These are phyloP conservation scores for Argyresthia albistria DNA, from an alignment of 2,888 invertebrate species.

Conservation along the genomic window DNA sequence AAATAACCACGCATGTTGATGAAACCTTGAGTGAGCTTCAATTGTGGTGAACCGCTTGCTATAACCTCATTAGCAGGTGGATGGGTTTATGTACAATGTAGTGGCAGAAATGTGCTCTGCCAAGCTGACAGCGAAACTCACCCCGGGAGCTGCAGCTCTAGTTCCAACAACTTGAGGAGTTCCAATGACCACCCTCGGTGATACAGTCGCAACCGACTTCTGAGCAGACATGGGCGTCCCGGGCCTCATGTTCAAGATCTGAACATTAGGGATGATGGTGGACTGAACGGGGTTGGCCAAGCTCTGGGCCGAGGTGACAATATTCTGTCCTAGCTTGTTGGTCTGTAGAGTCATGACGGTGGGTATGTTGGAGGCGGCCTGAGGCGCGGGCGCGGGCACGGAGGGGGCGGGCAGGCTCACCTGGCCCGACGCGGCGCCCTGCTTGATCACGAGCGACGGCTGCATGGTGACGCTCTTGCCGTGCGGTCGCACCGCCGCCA, in stretches of 20 bases:
- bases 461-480: constrained; percentile 48
- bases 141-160: constrained; percentile 85
- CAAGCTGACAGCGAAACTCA: constrained; percentile 44
- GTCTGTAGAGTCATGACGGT: constrained; percentile 75
- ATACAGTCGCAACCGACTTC: constrained; percentile 83
- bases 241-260: constrained; percentile 88
- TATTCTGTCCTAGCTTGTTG: constrained; percentile 68
- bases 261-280: constrained; percentile 81
- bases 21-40: not conserved
- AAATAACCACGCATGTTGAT: too few species aligned
- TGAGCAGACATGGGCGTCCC: constrained; percentile 80
- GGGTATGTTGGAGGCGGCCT: constrained; percentile 71
- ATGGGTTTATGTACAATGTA: not conserved
- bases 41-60: not conserved
- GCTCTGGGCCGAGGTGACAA: constrained; percentile 72
- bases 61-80: not conserved
- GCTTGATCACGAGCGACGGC: constrained; percentile 63
- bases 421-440: constrained; percentile 40
- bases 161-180: constrained; percentile 86
- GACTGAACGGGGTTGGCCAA: constrained; percentile 75
- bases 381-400: constrained; percentile 75
- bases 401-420: constrained; percentile 51
- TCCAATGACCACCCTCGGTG: constrained; percentile 88
- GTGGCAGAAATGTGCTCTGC: too few species aligned
- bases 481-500: constrained; percentile 65